Conservation (phyloP, 2,113 vertebrate species). For the Zapornia atra region DNA sequence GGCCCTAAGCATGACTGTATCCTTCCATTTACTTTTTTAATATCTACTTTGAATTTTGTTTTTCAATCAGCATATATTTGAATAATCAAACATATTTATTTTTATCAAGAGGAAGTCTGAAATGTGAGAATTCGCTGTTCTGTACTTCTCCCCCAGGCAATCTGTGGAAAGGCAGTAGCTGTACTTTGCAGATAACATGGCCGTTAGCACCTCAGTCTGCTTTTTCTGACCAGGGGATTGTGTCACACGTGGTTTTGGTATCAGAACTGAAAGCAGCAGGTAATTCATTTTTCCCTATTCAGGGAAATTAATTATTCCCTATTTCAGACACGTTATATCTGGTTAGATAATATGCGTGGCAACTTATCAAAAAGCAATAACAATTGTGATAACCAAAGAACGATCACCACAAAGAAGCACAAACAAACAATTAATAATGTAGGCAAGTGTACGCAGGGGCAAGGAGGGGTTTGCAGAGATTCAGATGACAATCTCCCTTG, state of each 20-base stretch:
- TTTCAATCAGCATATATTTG: constrained; percentile 30
- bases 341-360: neutral
- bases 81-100: constrained; percentile 44
- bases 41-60: constrained; percentile 9
- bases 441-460: neutral
- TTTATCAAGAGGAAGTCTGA: constrained; percentile 25
- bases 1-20: neutral
- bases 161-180: constrained; percentile 4
- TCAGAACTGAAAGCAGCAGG: constrained; percentile 26
- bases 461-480: neutral
- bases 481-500: neutral
- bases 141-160: neutral
- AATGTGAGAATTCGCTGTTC: constrained; percentile 14
- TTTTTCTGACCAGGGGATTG: constrained; percentile 9
- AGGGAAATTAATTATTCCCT: neutral
- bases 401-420: neutral
- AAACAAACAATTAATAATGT: neutral
- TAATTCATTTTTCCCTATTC: neutral
- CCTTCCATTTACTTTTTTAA: neutral
- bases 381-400: neutral
- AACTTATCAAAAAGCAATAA: neutral
- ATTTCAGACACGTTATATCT: constrained; percentile 1
- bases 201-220: constrained; percentile 26
- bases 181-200: constrained; percentile 14
- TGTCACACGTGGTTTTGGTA: neutral